Evolutionary conservation across 2,113 vertebrate genomes (phyloP).

Genomic region (Rhinoderma darwinii): DNA sequence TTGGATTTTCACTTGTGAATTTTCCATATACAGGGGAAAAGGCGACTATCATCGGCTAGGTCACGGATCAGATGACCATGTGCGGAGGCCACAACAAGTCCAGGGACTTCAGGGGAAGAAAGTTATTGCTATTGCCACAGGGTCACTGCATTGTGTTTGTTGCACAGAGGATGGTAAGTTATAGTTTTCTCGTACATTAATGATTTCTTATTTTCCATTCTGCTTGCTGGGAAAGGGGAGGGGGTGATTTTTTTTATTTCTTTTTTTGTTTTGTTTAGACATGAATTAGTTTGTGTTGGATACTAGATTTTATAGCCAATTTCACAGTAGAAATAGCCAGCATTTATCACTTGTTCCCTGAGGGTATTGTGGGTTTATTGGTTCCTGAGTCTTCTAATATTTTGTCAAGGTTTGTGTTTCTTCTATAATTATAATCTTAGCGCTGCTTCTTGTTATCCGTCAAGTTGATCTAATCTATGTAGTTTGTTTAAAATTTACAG

Average conservation of each 20-base stretch:
- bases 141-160: slow-evolving; percentile 98
- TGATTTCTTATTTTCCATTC: background rate
- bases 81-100: slow-evolving; percentile 92
- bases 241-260: background rate
- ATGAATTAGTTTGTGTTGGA: slow-evolving; percentile 30
- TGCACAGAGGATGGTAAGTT: slow-evolving; percentile 94
- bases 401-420: slow-evolving; percentile 11
- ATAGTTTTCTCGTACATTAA: background rate
- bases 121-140: slow-evolving; percentile 95
- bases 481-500: background rate
- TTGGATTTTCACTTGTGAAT: background rate
- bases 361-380: slow-evolving; percentile 4
- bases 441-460: background rate
- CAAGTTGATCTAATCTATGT: background rate
- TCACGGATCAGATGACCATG: slow-evolving; percentile 96
- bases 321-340: slow-evolving; percentile 14
- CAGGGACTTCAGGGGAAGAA: slow-evolving; percentile 98
- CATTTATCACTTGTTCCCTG: slow-evolving; percentile 12
- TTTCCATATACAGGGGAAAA: slow-evolving; percentile 85
- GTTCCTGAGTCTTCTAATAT: slow-evolving; percentile 13
- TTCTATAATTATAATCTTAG: slow-evolving; percentile 28
- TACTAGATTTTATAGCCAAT: slow-evolving; percentile 3
- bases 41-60: slow-evolving; percentile 96
- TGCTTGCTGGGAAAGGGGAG: background rate
- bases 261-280: too few species aligned